Base-by-base conservation (phyloP, 2,113 vertebrate genomes). In the Solea solea region DNA sequence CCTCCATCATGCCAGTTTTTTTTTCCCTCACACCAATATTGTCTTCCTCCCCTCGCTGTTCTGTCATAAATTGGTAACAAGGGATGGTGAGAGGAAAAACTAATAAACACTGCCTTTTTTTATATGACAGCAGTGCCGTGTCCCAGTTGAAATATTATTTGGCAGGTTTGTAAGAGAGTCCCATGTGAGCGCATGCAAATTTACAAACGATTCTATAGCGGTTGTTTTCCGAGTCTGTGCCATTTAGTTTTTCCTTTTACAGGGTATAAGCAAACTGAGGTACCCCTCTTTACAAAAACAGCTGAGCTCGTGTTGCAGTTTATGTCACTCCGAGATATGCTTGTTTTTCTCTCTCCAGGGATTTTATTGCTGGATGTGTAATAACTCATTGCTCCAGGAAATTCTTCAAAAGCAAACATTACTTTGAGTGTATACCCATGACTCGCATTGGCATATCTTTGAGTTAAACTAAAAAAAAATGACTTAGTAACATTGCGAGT, bases 131-230 rank as follows among this genome's bases (percentile, higher is more conserved):
- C 72, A 40, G 77, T 44, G 69, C 69, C 46, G 25, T 75, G 70
- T 91, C 85, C 77, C 84, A 70, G 53, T 73, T 82, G 75, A 58
- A 76, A 64, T 53, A 72, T 78, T 79, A 83, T 80, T 87, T 87
- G 76, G 69, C 70, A 81, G 78, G 66, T 83, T 85, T 46, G 34
- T 60, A 57, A 76, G 68, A 68, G 21, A 64, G 63, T 88, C 83
- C 86, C 89, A 80, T 72, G 86, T 84, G 89, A 82, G 44, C 48
- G 44, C 58, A 86, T 88, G 81, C 84, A 86, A 82, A 90, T 91
- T 57, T 76, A 74, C 53, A 65, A 66, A 86, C 75, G 84, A 69
- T 77, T 87, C 78, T 77, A 72, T 60, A 76, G 58, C 39, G 67
- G 66, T 79, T 72, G 50, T 82, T 21, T 21, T 85, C 34, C 44